phyloP scores from a whole-genome alignment of 2,888 invertebrate species.

The Drosophila mettleri region DNA sequence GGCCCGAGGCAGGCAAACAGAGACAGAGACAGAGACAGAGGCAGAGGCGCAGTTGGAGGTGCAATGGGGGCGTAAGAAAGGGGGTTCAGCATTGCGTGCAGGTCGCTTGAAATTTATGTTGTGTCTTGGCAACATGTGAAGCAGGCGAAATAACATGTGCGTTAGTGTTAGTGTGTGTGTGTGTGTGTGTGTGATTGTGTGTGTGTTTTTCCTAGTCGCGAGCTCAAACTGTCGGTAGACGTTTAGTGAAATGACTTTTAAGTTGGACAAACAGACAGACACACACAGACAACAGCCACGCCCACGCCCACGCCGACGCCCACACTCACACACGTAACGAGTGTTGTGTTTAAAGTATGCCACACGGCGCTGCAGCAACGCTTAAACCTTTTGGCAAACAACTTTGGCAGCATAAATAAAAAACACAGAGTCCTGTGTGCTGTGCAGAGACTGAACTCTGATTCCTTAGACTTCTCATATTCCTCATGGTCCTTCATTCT shows the following conservation, averaged over 20 bases:
- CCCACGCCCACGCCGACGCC: slow-evolving; percentile 27
- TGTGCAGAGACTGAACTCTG: slow-evolving; percentile 23
- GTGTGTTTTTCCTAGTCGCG: slow-evolving; percentile 12
- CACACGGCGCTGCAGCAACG: slow-evolving; percentile 57
- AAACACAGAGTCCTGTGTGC: slow-evolving; percentile 49
- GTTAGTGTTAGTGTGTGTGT: neutral
- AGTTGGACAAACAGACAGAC: slow-evolving; percentile 58
- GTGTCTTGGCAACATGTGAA: slow-evolving; percentile 78
- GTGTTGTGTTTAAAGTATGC: slow-evolving; percentile 78
- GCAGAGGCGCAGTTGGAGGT: neutral
- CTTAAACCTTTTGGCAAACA: slow-evolving; percentile 81
- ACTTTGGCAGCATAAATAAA: slow-evolving; percentile 79
- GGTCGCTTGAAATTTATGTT: slow-evolving; percentile 73
- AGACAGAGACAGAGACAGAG: slow-evolving; percentile 30
- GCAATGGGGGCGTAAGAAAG: neutral
- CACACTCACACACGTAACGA: slow-evolving; percentile 13
- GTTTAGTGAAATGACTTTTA: slow-evolving; percentile 79
- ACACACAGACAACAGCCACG: slow-evolving; percentile 41
- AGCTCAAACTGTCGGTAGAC: slow-evolving; percentile 72
- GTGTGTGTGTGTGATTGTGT: slow-evolving; percentile 15
- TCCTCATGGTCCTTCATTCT: slow-evolving; percentile 6
- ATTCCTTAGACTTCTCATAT: slow-evolving; percentile 5
- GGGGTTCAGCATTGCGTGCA: slow-evolving; percentile 59
- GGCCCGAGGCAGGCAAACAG: slow-evolving; percentile 37
- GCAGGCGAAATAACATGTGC: slow-evolving; percentile 15